A percentile compares a stretch with the other conserved stretches of the same genome.
phyloP scores from a whole-genome alignment of 1,140 invertebrate genomes.

The Apis cerana region DNA sequence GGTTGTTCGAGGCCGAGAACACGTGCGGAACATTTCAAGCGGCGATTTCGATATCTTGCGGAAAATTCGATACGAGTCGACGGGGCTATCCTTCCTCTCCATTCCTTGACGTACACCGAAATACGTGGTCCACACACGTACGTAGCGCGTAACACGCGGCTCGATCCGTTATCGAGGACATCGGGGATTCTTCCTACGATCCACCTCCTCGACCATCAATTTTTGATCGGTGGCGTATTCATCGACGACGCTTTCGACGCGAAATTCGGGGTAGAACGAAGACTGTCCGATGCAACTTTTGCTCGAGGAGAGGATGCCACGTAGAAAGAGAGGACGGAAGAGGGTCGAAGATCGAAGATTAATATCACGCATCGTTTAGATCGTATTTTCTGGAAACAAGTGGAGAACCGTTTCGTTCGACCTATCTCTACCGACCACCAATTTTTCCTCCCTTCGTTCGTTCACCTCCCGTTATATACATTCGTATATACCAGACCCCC shows the following conservation, averaged over 20 bases:
- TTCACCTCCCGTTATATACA: not conserved
- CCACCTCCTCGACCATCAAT: constrained; percentile 1
- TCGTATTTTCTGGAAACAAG: constrained; percentile 29
- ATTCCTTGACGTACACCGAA: not conserved
- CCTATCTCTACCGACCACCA: constrained; percentile 27
- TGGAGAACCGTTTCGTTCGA: constrained; percentile 38
- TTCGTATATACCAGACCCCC: not conserved
- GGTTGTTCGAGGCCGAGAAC: constrained; percentile 13
- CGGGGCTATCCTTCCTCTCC: not conserved
- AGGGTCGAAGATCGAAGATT: constrained; percentile 26
- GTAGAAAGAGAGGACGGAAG: too few species aligned
- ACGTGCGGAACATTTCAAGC: constrained; percentile 51
- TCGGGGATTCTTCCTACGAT: constrained; percentile 11
- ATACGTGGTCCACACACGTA: not conserved
- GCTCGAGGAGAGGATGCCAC: too few species aligned
- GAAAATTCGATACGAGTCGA: constrained; percentile 39
- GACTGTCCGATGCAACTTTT: constrained; percentile 13
- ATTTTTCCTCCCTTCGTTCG: not conserved
- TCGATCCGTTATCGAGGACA: constrained; percentile 23
- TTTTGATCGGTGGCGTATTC: constrained; percentile 10
- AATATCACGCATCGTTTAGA: constrained; percentile 46
- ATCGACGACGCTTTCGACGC: not conserved
- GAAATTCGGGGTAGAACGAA: constrained; percentile 4
- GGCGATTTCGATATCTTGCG: constrained; percentile 52
- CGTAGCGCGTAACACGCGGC: not conserved